Base-by-base conservation (phyloP, 2,797 vertebrate genomes). In the Xenopus petersii region DNA sequence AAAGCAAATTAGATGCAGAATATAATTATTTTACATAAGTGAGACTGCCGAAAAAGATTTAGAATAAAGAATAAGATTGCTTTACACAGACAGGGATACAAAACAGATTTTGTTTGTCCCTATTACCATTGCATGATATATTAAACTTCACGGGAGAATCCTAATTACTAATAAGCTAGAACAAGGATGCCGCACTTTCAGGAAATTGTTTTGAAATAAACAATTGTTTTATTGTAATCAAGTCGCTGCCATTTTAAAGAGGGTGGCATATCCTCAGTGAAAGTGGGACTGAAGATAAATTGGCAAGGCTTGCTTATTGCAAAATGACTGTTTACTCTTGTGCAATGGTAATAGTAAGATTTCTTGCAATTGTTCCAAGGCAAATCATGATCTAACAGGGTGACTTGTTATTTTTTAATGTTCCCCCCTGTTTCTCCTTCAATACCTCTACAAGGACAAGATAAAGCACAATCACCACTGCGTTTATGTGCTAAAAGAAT, bases 381-480 rank as follows among this genome's bases (percentile, higher is more conserved):
- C 69, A 69, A 84, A 84, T 82, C 74, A 80, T 79, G 85, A 82
- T 81, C 76, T 82, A 80, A 82, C 79, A 76, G 75, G 77, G 71
- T 63, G 79, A 74, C 78, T 71, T 72, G 72, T 73, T 51, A 51
- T 12, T 51, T 77, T 83, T 67, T 63, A 81, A 82, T 2, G 24
- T 17, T 59, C 58, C 85, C 81, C 80, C 80, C 77, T 65, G 62
- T 76, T 82, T 16, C 83, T 79, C 81, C 82, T 79, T 84, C 67
- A 75, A 82, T 79, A 67, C 79, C 78, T 75, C 80, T 48, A 74
- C 70, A 73, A 83, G 82, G 82, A 84, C 71, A 80, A 85, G 85
- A 83, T 82, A 75, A 81, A 78, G 70, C 26, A 64, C 80, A 70
- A 83, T 83, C 82, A 79, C 63, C 74, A 80, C 79, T 58, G 76